Percentiles rank a stretch among this genome's conserved stretches.
Evolutionary conservation across 2,888 invertebrate genomes (phyloP).

Genomic region (Chloroclystis v-ata): DNA sequence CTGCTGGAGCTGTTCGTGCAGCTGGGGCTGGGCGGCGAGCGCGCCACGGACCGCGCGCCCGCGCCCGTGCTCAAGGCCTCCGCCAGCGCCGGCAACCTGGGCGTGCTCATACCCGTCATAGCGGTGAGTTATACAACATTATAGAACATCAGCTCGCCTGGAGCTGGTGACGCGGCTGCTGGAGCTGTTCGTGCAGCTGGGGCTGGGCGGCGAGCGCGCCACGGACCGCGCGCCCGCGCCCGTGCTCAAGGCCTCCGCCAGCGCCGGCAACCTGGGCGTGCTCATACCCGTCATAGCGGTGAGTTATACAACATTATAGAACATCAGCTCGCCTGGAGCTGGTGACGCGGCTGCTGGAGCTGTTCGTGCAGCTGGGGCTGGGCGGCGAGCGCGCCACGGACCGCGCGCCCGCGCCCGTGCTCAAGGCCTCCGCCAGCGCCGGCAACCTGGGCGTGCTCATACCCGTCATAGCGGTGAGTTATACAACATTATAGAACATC

Average conservation of each 20-base stretch:
- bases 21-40: constrained; percentile 96
- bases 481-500: constrained; percentile 34
- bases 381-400: constrained; percentile 98
- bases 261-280: constrained; percentile 98
- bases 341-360: constrained; percentile 91
- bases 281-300: constrained; percentile 98
- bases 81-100: constrained; percentile 97
- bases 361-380: constrained; percentile 98
- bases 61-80: constrained; percentile 87
- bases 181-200: constrained; percentile 98
- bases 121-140: constrained; percentile 78
- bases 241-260: constrained; percentile 91
- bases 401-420: constrained; percentile 84
- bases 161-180: constrained; percentile 92
- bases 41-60: constrained; percentile 95
- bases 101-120: constrained; percentile 98
- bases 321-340: constrained; percentile 90
- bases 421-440: constrained; percentile 95
- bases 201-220: constrained; percentile 96
- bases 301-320: constrained; percentile 64
- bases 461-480: constrained; percentile 94
- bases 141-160: constrained; percentile 87
- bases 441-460: constrained; percentile 98
- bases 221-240: constrained; percentile 91
- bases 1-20: constrained; percentile 98